A percentile compares a stretch with the other conserved stretches of the same genome.
phyloP scores from a whole-genome alignment of 2,113 vertebrate genomes.

The Mystacornis crossleyi region DNA sequence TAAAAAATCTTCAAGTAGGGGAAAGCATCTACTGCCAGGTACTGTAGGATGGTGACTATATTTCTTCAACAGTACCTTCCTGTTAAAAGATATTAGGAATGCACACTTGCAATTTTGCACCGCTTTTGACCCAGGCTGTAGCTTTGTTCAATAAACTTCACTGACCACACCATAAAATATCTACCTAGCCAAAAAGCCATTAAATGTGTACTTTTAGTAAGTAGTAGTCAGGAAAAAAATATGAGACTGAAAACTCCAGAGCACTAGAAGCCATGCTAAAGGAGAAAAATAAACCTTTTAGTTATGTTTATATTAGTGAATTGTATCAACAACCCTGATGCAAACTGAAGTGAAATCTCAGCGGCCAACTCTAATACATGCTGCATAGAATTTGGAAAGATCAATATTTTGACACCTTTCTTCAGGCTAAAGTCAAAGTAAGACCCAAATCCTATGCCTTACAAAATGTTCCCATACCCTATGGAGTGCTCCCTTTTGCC shows the following conservation, averaged over 20 bases:
- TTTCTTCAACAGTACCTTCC: background rate
- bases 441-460: background rate
- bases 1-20: background rate
- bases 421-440: background rate
- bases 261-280: background rate
- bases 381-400: background rate
- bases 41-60: background rate
- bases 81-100: background rate
- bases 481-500: background rate
- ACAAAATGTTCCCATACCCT: background rate
- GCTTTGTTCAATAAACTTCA: background rate
- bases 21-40: background rate
- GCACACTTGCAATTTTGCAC: background rate
- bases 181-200: background rate
- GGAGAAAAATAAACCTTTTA: background rate
- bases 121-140: background rate
- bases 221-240: background rate
- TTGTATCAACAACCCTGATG: background rate
- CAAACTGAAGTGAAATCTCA: background rate
- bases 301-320: background rate
- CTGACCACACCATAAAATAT: background rate
- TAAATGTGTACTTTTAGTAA: background rate
- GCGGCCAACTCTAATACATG: background rate
- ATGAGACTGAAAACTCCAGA: background rate
- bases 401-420: slow-evolving; percentile 42